phyloP scores from a whole-genome alignment of 1,140 invertebrate genomes.

The Drosophila orena region DNA sequence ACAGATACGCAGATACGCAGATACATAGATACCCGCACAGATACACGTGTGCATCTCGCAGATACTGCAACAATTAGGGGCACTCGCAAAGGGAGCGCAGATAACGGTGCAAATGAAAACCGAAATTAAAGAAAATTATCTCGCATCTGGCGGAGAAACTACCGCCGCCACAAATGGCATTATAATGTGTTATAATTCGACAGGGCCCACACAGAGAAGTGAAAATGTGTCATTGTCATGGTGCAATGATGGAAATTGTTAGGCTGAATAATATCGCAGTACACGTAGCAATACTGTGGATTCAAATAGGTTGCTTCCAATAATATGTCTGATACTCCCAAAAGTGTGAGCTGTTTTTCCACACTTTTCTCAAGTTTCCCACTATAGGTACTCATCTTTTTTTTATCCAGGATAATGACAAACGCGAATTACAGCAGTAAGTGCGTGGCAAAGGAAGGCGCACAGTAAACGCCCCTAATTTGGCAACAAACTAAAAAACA shows the following conservation, averaged over 20 bases:
- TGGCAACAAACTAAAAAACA: constrained; percentile 63
- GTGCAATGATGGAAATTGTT: constrained; percentile 5
- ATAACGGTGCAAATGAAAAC: constrained; percentile 47
- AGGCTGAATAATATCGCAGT: background rate
- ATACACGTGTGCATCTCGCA: constrained; percentile 53
- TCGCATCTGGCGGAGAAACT: constrained; percentile 33
- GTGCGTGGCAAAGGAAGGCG: constrained; percentile 71
- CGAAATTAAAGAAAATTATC: constrained; percentile 65
- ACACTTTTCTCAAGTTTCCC: constrained; percentile 1
- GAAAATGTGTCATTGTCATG: constrained; percentile 23
- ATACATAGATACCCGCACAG: background rate
- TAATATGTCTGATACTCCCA: too few species aligned
- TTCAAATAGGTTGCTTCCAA: too few species aligned
- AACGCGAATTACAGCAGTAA: constrained; percentile 16
- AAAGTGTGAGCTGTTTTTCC: background rate
- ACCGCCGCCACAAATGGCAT: constrained; percentile 57
- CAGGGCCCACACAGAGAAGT: constrained; percentile 13
- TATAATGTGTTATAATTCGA: constrained; percentile 72
- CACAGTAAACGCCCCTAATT: constrained; percentile 70
- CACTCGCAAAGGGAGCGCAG: constrained; percentile 25
- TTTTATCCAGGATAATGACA: constrained; percentile 41
- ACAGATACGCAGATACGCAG: background rate
- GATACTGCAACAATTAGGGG: constrained; percentile 71
- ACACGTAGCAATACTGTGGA: background rate
- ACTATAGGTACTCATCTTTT: constrained; percentile 12